Base-by-base conservation (phyloP, 2,888 invertebrate genomes). In the Polydrusus cervinus region DNA sequence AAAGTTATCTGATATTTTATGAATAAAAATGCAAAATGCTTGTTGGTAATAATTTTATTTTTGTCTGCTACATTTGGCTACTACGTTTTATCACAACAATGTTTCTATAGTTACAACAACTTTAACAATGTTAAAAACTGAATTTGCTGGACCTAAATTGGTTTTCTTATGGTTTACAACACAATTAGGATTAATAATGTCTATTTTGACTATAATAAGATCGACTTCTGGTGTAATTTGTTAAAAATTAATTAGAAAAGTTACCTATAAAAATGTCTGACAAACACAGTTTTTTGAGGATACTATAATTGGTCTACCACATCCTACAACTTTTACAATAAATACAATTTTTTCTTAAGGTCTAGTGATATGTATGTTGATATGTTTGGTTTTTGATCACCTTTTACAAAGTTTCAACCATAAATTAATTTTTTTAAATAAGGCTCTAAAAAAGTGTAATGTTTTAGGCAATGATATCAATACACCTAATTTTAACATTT, bases 351-450 rank as follows among this genome's bases (percentile, higher is more conserved):
- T 43, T 43, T 45, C 43, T 62, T 62, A 62, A 14, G 11, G 11
- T 18, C 57, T 76, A 75, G 61, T 76, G 76, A 76, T 76, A 76
- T 76, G 76, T 76, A 69, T 73, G 65, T 73, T 72, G 76, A 76
- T 76, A 73, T 76, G 76, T 76, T 76, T 76, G 76, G 72, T 40
- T 66, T 71, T 70, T 10, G 20, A 38, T 61, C 30, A 30, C 53
- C 30, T 51, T 51, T 45, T 2, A 14, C 8, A 47, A 14, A 47
- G 47, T 47, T 47, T 16, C 16, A 47, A 47, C n/a, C 2, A n/a
- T 16, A 47, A 14, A 47, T n/a, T n/a, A n/a, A n/a, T n/a, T n/a
- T n/a, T n/a, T n/a, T n/a, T n/a, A n/a, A n/a, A 47, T 16, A 16
- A 47, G 2, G n/a, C 43, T 25, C 5, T 3, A 25, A 25, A 25